Conservation (phyloP, 1,140 invertebrate genomes). For the Apis cerana region DNA sequence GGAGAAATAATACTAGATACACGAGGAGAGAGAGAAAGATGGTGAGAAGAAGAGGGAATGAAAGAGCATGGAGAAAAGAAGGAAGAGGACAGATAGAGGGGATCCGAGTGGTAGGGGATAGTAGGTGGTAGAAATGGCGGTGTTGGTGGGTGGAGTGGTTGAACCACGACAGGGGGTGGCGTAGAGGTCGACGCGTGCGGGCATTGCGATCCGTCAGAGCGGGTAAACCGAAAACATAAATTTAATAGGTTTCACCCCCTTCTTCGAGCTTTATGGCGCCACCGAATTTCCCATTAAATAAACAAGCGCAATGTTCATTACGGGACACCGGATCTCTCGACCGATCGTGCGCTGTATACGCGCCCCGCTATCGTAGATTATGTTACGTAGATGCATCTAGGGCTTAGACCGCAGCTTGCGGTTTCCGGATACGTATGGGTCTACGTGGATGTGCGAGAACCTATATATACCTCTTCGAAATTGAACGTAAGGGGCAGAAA, state of each 20-base stretch:
- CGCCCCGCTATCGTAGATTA: slow-evolving; percentile 60
- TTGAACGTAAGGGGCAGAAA: slow-evolving; percentile 40
- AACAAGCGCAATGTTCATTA: slow-evolving; percentile 81
- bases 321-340: slow-evolving; percentile 63
- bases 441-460: slow-evolving; percentile 10
- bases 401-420: slow-evolving; percentile 75
- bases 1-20: background rate
- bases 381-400: slow-evolving; percentile 66
- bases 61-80: background rate
- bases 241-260: slow-evolving; percentile 80
- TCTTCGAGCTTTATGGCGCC: slow-evolving; percentile 80
- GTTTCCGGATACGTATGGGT: slow-evolving; percentile 56
- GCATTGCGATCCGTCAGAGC: slow-evolving; percentile 81
- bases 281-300: slow-evolving; percentile 81
- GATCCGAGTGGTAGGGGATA: slow-evolving; percentile 38
- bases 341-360: slow-evolving; percentile 50
- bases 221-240: slow-evolving; percentile 81
- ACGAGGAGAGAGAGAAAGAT: background rate
- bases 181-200: slow-evolving; percentile 67
- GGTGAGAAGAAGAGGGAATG: background rate
- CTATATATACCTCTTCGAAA: slow-evolving; percentile 12
- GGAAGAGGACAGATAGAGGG: slow-evolving; percentile 28
- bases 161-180: slow-evolving; percentile 51
- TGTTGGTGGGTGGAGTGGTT: slow-evolving; percentile 33
- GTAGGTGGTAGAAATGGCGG: slow-evolving; percentile 61